Conservation (phyloP, 2,113 vertebrate genomes). For the Chaenogobius annularis region DNA sequence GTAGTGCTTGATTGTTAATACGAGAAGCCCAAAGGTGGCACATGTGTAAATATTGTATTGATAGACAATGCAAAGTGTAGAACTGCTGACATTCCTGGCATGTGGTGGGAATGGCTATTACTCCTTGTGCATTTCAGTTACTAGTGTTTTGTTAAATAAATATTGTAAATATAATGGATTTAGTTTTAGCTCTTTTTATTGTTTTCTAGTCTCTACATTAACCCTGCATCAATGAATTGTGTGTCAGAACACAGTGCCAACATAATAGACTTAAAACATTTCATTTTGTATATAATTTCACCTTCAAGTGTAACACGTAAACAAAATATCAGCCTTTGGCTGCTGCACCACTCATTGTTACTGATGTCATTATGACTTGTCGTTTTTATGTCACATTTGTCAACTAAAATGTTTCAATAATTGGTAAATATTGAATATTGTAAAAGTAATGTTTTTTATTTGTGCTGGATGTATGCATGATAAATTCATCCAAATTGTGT, state of each 20-base stretch:
- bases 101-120: slow-evolving; percentile 26
- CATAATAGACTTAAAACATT: no score
- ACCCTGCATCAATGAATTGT: slow-evolving; percentile 4
- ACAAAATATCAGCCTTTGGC: no score
- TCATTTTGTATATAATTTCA: background rate
- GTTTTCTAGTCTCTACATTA: background rate
- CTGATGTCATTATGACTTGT: background rate
- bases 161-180: slow-evolving; percentile 44
- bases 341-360: background rate
- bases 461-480: background rate
- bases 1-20: slow-evolving; percentile 6
- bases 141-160: slow-evolving; percentile 39
- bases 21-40: background rate
- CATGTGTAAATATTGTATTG: background rate
- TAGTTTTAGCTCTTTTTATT: background rate
- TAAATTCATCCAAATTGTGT: background rate
- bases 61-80: slow-evolving; percentile 9
- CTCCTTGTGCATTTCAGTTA: slow-evolving; percentile 47
- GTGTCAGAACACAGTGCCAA: background rate
- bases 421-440: background rate
- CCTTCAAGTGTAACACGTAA: background rate
- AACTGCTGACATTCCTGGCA: slow-evolving; percentile 39
- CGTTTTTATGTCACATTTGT: background rate
- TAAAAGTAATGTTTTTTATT: no score
- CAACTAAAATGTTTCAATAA: background rate